Base-by-base conservation (phyloP, 2,797 vertebrate species). In the Furcifer pardalis region DNA sequence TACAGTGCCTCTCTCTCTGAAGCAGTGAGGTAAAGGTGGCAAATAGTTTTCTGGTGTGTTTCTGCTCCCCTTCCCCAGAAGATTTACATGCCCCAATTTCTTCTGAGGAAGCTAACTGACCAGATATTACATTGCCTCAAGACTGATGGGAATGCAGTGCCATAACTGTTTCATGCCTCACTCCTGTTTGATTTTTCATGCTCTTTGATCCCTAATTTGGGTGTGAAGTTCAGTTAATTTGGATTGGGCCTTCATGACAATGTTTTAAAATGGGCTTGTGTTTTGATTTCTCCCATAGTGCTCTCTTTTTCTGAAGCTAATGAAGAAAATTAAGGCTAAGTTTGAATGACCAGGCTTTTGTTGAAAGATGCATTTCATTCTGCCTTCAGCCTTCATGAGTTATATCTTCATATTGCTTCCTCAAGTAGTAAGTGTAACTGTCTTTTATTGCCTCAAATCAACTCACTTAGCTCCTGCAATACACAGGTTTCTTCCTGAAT, bases 181-280 rank as follows among this genome's bases (percentile, higher is more conserved):
- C 60, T 91, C 92, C 87, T 89, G 84, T 84, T 83, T 77, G 89
- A 93, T 94, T 95, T 93, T 91, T 90, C 92, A 85, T 85, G 86
- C 86, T 93, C 86, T 94, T 94, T 94, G 92, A 95, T 94, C 73
- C 30, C 56, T 89, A 91, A 91, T 94, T 93, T 93, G 84, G 81
- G 87, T 88, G 40, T 91, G 82, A 94, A 95, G 90, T 90, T 93
- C 81, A 90, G 89, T 91, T 92, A 92, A 89, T 93, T 91, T 89
- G 35, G 89, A 87, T 90, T 84, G 85, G 25, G 63, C 81, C 42
- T 87, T 88, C 8, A 7, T n/a, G 17, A 88, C 65, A 84, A 59
- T 72, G 75, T 94, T 91, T 90, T 80, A 87, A 89, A 75, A 87
- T 19, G 21, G 12, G 17, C 84, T 87, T 92, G 37, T 90, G 81